A percentile compares a stretch with the other conserved stretches of the same genome.
Conservation (phyloP, 1,140 invertebrate genomes). For the Pseudomyrmex cubaensis region DNA sequence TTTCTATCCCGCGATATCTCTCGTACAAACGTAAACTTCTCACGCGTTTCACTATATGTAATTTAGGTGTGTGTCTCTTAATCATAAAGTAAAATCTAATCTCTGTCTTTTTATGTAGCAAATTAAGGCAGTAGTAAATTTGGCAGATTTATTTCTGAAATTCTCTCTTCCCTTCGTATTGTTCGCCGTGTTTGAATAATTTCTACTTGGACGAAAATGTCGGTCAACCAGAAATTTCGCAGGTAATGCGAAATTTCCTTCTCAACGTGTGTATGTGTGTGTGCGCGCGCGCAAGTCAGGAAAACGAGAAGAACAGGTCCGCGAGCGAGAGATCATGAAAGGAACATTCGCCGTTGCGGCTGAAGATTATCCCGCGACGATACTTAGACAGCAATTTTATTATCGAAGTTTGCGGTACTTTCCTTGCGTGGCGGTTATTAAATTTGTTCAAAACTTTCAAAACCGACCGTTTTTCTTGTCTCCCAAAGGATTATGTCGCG, state of each 20-base stretch:
- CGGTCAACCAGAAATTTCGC: not conserved
- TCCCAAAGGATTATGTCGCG: conserved; percentile 29
- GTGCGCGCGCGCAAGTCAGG: not conserved
- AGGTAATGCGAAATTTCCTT: conserved; percentile 1
- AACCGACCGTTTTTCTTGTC: conserved; percentile 42
- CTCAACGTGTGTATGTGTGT: not conserved
- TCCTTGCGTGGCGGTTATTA: conserved; percentile 61
- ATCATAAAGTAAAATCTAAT: no score
- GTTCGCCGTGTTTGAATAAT: not conserved
- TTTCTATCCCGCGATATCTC: conserved; percentile 19
- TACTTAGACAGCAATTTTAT: conserved; percentile 62
- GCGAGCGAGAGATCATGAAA: conserved; percentile 43
- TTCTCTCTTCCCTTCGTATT: no score
- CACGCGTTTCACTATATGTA: no score
- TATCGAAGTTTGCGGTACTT: conserved; percentile 58
- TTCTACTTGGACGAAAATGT: not conserved
- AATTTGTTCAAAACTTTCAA: conserved; percentile 70
- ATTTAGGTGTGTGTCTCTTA: no score
- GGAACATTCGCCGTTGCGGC: conserved; percentile 25
- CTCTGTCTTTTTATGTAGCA: no score
- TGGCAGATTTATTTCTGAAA: no score
- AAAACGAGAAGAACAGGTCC: not conserved
- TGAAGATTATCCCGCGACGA: conserved; percentile 59
- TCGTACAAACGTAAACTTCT: not conserved
- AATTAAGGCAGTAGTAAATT: no score